A percentile compares a stretch with the other conserved stretches of the same genome.
Conservation (phyloP, 1,140 invertebrate genomes). For the Tetranychus urticae region DNA sequence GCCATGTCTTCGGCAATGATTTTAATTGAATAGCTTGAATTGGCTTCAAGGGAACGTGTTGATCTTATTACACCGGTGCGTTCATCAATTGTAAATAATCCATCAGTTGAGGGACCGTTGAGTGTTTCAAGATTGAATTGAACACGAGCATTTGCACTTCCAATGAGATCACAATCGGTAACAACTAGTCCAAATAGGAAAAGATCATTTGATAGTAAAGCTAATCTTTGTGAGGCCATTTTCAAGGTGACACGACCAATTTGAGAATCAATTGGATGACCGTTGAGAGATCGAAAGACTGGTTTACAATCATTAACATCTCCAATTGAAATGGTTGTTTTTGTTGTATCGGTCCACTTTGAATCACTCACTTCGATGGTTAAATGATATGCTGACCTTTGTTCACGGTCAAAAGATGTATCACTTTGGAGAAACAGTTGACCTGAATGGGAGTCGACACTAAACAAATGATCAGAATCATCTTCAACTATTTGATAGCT, state of each 20-base stretch:
- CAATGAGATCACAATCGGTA: background rate
- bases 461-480: conserved; percentile 25
- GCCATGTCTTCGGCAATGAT: background rate
- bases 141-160: background rate
- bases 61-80: background rate
- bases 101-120: background rate
- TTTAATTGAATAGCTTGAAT: background rate
- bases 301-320: conserved; percentile 38
- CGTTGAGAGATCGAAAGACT: background rate
- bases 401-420: conserved; percentile 25
- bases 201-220: background rate
- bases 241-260: background rate
- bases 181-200: background rate
- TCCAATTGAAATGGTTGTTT: conserved; percentile 41
- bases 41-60: background rate
- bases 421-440: conserved; percentile 44
- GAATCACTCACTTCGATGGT: conserved; percentile 75
- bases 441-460: conserved; percentile 60
- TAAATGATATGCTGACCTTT: conserved; percentile 44
- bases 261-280: background rate
- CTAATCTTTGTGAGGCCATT: background rate
- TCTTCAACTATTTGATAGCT: background rate
- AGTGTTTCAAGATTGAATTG: background rate
- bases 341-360: conserved; percentile 6
- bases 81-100: background rate